Evolutionary conservation across 1,140 invertebrate species (phyloP).

Genomic region (Charaxes varanes): DNA sequence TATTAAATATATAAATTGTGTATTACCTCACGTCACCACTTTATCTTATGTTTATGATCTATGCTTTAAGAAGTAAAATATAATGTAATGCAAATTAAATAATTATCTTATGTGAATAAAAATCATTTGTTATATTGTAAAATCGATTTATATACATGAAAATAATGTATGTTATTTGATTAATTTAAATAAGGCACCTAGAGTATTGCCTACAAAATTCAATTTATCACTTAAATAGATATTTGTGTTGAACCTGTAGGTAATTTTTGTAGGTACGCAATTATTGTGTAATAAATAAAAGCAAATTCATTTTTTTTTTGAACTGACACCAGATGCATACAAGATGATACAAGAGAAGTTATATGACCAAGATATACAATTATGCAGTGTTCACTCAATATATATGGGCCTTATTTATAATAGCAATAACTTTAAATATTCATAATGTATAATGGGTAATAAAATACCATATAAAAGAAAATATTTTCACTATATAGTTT

Average conservation of each 20-base stretch:
- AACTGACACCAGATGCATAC: conserved; percentile 12
- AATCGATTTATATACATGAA: conserved; percentile 15
- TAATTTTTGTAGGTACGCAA: no score
- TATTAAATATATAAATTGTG: conserved; percentile 42
- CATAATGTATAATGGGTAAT: no score
- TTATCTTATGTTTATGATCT: conserved; percentile 19
- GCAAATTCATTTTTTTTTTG: conserved; percentile 18
- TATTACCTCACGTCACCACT: conserved; percentile 24
- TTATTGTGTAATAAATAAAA: not conserved
- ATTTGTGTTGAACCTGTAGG: no score
- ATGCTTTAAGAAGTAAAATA: conserved; percentile 17
- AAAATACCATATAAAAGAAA: no score
- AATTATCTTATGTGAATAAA: conserved; percentile 14
- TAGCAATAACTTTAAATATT: no score
- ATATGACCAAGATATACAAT: no score
- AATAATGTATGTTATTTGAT: conserved; percentile 23
- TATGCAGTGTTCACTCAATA: no score
- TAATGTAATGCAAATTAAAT: conserved; percentile 20
- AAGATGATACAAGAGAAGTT: no score
- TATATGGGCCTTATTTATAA: no score
- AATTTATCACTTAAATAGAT: not conserved
- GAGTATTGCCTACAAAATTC: not conserved
- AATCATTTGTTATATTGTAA: conserved; percentile 19
- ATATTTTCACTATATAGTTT: no score
- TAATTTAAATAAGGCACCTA: conserved; percentile 29